Percentiles rank a stretch among this genome's conserved stretches.
phyloP scores from a whole-genome alignment of 2,888 invertebrate genomes.

The Idaea aversata region DNA sequence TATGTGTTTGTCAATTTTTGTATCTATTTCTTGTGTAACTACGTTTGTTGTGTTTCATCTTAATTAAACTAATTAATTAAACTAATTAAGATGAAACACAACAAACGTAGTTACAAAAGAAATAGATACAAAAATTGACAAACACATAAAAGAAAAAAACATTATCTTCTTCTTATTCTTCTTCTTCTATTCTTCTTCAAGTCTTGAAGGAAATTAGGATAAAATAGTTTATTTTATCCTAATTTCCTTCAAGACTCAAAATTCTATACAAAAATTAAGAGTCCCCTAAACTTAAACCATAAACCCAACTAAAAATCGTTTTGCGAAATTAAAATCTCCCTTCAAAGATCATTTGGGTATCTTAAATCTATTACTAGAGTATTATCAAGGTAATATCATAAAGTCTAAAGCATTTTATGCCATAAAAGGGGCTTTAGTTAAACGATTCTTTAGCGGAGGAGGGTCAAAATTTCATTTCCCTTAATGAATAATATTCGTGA shows the following conservation, averaged over 20 bases:
- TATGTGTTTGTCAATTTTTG: too few relatives aligned
- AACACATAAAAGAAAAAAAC: too few relatives aligned
- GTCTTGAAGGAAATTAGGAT: too few relatives aligned
- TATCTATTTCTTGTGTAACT: too few relatives aligned
- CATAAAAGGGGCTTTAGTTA: slow-evolving; percentile 29
- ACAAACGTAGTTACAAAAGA: too few relatives aligned
- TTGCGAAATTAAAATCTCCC: slow-evolving; percentile 2
- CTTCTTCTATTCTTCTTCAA: too few relatives aligned
- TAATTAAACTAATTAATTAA: too few relatives aligned
- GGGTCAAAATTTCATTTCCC: slow-evolving; percentile 65
- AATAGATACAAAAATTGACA: too few relatives aligned
- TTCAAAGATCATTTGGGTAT: slow-evolving; percentile 21
- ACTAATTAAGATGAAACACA: too few relatives aligned
- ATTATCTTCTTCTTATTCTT: too few relatives aligned
- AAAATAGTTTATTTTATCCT: too few relatives aligned
- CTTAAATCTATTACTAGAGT: slow-evolving; percentile 18
- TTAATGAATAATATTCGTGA: slow-evolving; percentile 66
- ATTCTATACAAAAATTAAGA: not conserved
- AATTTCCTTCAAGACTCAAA: not conserved
- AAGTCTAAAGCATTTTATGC: slow-evolving; percentile 21
- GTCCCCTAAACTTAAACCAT: not conserved
- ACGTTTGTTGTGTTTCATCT: too few relatives aligned
- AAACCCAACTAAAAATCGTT: slow-evolving; percentile 4
- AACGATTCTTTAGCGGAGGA: slow-evolving; percentile 21
- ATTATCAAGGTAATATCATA: slow-evolving; percentile 24